Conservation (phyloP, 2,797 vertebrate species). For the Pygocentrus nattereri region DNA sequence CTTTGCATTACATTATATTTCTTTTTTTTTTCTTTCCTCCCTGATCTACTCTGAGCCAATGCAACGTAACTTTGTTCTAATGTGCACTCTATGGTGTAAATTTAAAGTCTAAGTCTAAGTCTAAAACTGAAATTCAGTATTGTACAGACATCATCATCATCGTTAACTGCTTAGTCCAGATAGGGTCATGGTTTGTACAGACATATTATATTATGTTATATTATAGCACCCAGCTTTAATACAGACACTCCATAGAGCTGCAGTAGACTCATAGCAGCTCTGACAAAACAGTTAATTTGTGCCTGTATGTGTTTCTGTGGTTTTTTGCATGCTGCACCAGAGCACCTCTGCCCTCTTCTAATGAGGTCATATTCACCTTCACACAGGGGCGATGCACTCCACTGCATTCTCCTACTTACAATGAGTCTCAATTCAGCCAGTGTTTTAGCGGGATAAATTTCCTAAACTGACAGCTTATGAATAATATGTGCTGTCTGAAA, state of each 20-base stretch:
- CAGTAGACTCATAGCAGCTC: neutral
- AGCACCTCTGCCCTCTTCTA: slow-evolving; percentile 39
- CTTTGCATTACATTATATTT: too few species aligned
- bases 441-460: slow-evolving; percentile 75
- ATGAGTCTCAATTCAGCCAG: slow-evolving; percentile 73
- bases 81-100: too few species aligned
- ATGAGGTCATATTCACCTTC: slow-evolving; percentile 50
- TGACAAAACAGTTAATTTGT: slow-evolving; percentile 7
- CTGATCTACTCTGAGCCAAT: too few species aligned
- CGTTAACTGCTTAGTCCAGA: too few species aligned
- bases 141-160: too few species aligned
- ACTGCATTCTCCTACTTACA: slow-evolving; percentile 69
- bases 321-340: slow-evolving; percentile 3
- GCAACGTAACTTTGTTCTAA: too few species aligned
- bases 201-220: too few species aligned
- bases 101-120: too few species aligned
- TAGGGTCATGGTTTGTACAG: too few species aligned
- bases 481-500: slow-evolving; percentile 77
- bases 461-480: slow-evolving; percentile 80
- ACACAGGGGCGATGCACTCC: slow-evolving; percentile 21
- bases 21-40: too few species aligned
- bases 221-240: neutral
- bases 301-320: neutral
- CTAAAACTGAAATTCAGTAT: neutral
- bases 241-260: neutral